Evolutionary conservation across 1,140 invertebrate species (phyloP).

Genomic region (Diorhabda elongata): DNA sequence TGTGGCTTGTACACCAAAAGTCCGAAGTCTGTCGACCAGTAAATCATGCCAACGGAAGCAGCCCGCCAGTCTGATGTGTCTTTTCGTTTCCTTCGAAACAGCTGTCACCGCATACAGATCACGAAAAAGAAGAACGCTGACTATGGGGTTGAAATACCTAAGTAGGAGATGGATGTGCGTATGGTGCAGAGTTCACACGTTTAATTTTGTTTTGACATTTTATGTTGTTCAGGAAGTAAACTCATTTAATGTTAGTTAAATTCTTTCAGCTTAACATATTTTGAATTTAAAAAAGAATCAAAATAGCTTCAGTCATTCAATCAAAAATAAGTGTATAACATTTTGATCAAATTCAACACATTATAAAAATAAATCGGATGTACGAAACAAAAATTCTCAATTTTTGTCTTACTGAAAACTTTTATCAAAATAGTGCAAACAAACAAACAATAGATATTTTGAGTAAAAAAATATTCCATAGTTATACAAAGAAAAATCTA

Average conservation of each 20-base stretch:
- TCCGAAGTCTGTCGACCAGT: slow-evolving; percentile 21
- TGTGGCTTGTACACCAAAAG: slow-evolving; percentile 20
- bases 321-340: no score
- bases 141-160: neutral
- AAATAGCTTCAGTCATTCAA: no score
- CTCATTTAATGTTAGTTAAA: neutral
- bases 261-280: no score
- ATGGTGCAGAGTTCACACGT: slow-evolving; percentile 13
- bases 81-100: slow-evolving; percentile 23
- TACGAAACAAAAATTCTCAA: no score
- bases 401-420: no score
- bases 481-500: no score
- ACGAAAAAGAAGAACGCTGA: slow-evolving; percentile 9
- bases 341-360: no score
- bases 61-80: slow-evolving; percentile 36
- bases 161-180: slow-evolving; percentile 1
- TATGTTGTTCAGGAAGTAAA: neutral
- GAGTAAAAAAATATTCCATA: no score
- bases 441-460: no score
- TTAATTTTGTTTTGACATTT: slow-evolving; percentile 8
- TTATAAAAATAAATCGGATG: no score
- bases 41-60: slow-evolving; percentile 42
- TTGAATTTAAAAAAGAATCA: no score
- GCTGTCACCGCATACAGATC: slow-evolving; percentile 10
- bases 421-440: no score